Evolutionary conservation across 2,888 invertebrate genomes (phyloP).

Genomic region (Epinotia bilunana): DNA sequence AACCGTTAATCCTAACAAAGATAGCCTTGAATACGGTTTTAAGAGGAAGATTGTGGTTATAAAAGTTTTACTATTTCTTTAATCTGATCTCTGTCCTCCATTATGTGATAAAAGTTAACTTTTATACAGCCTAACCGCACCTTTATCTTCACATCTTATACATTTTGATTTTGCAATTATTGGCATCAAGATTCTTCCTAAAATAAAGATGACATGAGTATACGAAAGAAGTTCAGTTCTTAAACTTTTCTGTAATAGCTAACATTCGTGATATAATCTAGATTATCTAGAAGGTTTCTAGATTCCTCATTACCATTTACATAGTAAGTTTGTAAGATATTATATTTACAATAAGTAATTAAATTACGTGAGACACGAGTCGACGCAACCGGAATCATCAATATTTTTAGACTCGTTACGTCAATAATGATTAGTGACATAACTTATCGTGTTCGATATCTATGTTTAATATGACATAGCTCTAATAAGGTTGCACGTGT

Average conservation of each 20-base stretch:
- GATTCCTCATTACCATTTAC: background rate
- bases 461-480: constrained; percentile 29
- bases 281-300: background rate
- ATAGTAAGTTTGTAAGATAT: background rate
- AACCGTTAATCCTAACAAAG: constrained; percentile 38
- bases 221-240: too few relatives aligned
- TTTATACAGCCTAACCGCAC: too few relatives aligned
- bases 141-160: background rate
- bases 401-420: constrained; percentile 64
- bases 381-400: constrained; percentile 58
- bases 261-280: too few relatives aligned
- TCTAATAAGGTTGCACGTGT: constrained; percentile 43
- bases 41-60: constrained; percentile 17
- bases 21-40: constrained; percentile 26
- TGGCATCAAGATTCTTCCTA: too few relatives aligned
- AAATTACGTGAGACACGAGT: constrained; percentile 53
- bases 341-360: background rate
- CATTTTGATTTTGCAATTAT: background rate
- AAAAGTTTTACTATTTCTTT: constrained; percentile 16
- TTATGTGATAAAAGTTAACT: constrained; percentile 6
- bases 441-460: constrained; percentile 36
- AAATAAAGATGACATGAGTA: too few relatives aligned
- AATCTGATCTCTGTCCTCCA: background rate
- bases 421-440: constrained; percentile 58
- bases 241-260: too few relatives aligned